Percentiles rank a stretch among this genome's conserved stretches.
Conservation (phyloP, 2,113 vertebrate species). For the Centropus bengalensis region DNA sequence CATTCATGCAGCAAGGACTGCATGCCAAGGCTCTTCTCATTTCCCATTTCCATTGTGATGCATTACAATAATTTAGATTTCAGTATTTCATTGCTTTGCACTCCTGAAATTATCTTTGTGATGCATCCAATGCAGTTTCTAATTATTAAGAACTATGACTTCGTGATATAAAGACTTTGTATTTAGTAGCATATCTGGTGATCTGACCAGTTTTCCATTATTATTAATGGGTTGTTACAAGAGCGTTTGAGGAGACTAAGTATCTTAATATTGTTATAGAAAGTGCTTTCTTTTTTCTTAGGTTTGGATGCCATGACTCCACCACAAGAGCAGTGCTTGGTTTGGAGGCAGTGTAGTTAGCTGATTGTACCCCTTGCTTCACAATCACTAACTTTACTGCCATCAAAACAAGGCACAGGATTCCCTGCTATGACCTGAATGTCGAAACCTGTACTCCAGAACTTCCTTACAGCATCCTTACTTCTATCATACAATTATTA, state of each 20-base stretch:
- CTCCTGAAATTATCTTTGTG: background rate
- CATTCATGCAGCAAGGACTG: background rate
- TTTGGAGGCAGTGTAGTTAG: conserved; percentile 93
- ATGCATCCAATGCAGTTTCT: background rate
- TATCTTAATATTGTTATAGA: background rate
- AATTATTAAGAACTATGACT: background rate
- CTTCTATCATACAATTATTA: background rate
- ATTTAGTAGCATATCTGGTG: background rate
- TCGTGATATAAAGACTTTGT: background rate
- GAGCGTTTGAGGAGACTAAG: background rate
- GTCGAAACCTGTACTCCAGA: background rate
- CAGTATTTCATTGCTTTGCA: background rate
- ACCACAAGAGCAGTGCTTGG: conserved; percentile 73
- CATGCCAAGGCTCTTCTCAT: background rate
- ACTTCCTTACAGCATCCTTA: background rate
- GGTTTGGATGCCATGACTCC: background rate
- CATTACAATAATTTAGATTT: background rate
- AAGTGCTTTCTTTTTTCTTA: background rate
- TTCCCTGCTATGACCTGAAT: background rate
- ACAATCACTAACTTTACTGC: conserved; percentile 90
- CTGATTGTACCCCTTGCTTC: conserved; percentile 79
- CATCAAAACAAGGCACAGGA: conserved; percentile 84
- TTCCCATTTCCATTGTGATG: background rate
- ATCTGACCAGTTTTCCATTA: background rate
- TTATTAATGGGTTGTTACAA: background rate